Percentiles rank a stretch among this genome's conserved stretches.
Conservation (phyloP, 1,140 invertebrate genomes). For the Agrypnia vestita region DNA sequence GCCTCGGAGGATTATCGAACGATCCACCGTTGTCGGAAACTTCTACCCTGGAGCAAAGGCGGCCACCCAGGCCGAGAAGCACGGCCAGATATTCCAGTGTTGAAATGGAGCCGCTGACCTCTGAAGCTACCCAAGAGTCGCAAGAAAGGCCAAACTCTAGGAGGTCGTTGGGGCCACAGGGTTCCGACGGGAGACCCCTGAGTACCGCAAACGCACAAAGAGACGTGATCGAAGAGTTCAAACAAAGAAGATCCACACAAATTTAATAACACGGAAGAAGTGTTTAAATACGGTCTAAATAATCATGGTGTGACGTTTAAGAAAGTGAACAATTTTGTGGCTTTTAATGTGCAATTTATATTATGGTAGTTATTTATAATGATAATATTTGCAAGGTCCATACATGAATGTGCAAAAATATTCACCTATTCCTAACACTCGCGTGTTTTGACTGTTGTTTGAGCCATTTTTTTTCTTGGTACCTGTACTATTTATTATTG, state of each 20-base stretch:
- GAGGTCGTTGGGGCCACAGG: constrained; percentile 16
- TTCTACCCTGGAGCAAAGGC: constrained; percentile 12
- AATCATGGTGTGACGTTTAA: background rate
- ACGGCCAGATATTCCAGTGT: constrained; percentile 17
- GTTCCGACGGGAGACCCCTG: constrained; percentile 24
- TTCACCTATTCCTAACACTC: too few species aligned
- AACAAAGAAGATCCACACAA: constrained; percentile 29
- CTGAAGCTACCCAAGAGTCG: background rate
- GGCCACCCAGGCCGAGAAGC: constrained; percentile 44
- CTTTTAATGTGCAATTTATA: background rate
- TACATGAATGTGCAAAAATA: too few species aligned
- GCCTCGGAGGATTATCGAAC: background rate
- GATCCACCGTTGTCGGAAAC: constrained; percentile 2
- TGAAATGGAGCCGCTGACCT: constrained; percentile 51
- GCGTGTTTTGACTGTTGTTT: too few species aligned
- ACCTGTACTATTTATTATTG: too few species aligned
- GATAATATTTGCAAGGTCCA: too few species aligned
- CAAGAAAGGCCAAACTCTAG: background rate
- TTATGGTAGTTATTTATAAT: too few species aligned
- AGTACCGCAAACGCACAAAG: constrained; percentile 37
- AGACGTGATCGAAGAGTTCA: constrained; percentile 49
- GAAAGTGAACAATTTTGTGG: background rate
- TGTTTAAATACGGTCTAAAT: background rate
- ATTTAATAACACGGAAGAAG: constrained; percentile 29
- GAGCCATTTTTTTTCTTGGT: too few species aligned